Evolutionary conservation across 1,140 invertebrate species (phyloP), one percentile per base, ranked within the genome.

Genomic region (Marisa cornuarietis): DNA sequence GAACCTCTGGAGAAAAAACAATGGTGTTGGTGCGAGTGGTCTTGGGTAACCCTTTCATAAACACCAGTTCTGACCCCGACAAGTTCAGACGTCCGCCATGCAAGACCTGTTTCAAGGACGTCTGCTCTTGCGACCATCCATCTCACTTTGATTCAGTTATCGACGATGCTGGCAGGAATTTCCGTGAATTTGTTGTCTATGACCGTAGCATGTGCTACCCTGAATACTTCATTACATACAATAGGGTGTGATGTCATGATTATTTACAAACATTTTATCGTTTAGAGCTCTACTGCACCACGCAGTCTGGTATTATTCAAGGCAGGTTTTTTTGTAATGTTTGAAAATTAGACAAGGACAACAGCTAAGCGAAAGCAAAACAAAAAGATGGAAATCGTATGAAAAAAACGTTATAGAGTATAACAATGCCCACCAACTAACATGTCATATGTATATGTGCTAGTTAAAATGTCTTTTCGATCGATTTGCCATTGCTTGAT

Each of bases 161-260:
- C 0, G 86, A 81, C 0, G 84, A 87, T 79, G 86, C 84, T 26
- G 49, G 69, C 22, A 31, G 73, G 71, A 68, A 84, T 13, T 88
- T 88, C 58, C 49, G 87, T 61, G 86, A 88, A 71, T 87, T 88
- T 84, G 83, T 85, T 76, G 84, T 88, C 6, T 88, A 86, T 79
- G 85, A 88, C 26, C 71, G 71, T 31, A 54, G 63, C 22, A 79
- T 84, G 68, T 84, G 83, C 71, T 88, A 88, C 65, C 87, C 87
- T 54, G 87, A 88, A 49, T 88, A 85, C 72, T 65, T 88, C 24
- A 87, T 88, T 31, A 86, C 84, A 8, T 88, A 88, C 66, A 77
- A 85, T 31, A 68, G 87, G 52, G n/a, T 75, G 10, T 75, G 49
- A 73, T 68, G 54, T 11, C 11, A 42, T 42, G 3, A 42, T 42